Evolutionary conservation across 2,888 invertebrate species (phyloP).

Genomic region (Brachyopa scutellaris): DNA sequence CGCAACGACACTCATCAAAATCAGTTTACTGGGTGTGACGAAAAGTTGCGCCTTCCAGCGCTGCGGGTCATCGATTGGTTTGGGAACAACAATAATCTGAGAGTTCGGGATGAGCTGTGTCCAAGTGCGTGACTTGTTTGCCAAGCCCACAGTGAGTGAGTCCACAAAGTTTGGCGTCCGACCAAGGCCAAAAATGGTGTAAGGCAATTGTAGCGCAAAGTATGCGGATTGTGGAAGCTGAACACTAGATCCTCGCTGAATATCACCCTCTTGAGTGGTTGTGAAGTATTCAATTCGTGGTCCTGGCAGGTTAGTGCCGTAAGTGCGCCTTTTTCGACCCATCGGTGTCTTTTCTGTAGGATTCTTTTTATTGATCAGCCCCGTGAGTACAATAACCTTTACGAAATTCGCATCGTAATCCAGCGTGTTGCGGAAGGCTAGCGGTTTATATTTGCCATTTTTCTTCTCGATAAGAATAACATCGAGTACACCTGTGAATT

Average conservation of each 20-base stretch:
- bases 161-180: constrained; percentile 99
- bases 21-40: constrained; percentile 96
- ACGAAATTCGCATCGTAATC: constrained; percentile 98
- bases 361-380: constrained; percentile 87
- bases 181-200: constrained; percentile 98
- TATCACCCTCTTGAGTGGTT: constrained; percentile 92
- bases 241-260: constrained; percentile 90
- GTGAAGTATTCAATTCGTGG: constrained; percentile 93
- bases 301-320: constrained; percentile 95
- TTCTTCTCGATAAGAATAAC: constrained; percentile 89
- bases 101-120: constrained; percentile 98
- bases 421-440: constrained; percentile 92
- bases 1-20: constrained; percentile 94
- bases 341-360: constrained; percentile 88
- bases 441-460: constrained; percentile 84
- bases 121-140: constrained; percentile 89
- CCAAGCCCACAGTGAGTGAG: constrained; percentile 90
- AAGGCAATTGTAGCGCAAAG: constrained; percentile 96
- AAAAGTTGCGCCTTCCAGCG: constrained; percentile 96
- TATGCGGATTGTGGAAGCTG: constrained; percentile 96
- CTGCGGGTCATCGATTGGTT: constrained; percentile 88
- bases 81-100: constrained; percentile 97
- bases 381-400: constrained; percentile 96
- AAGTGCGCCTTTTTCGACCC: constrained; percentile 89
- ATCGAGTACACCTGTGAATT: constrained; percentile 87